These are phyloP conservation scores for Spea hammondii DNA, from an alignment of 2,797 vertebrate species.

Conservation along the genomic window DNA sequence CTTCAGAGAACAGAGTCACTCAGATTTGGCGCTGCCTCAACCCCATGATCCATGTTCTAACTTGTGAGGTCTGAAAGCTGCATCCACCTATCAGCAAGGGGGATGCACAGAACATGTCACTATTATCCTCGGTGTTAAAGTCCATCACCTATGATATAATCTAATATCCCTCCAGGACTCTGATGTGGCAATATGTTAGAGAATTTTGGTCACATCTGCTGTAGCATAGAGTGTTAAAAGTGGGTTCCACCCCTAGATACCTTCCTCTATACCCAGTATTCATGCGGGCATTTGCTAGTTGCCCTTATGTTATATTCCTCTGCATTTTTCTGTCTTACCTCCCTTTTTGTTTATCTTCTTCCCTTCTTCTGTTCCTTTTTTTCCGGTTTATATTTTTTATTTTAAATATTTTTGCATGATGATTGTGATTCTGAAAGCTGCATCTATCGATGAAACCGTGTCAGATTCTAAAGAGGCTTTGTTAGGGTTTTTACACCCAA, in stretches of 20 bases:
- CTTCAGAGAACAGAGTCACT: conserved; percentile 72
- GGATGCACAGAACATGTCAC: conserved; percentile 70
- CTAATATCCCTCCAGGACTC: conserved; percentile 81
- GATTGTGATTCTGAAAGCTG: conserved; percentile 99
- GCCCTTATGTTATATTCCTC: conserved; percentile 83
- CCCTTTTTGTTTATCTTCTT: not conserved
- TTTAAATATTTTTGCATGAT: conserved; percentile 87
- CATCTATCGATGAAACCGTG: conserved; percentile 99
- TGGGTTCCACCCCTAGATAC: conserved; percentile 73
- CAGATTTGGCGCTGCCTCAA: conserved; percentile 57
- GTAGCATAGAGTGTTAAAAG: conserved; percentile 87
- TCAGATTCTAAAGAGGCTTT: conserved; percentile 98
- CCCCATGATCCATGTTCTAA: conserved; percentile 62
- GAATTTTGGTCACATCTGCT: conserved; percentile 90
- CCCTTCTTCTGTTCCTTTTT: conserved; percentile 34
- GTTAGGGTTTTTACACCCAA: conserved; percentile 97
- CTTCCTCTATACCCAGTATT: conserved; percentile 76
- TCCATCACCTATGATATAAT: conserved; percentile 70
- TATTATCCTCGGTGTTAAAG: conserved; percentile 62
- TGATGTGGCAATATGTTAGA: conserved; percentile 88
- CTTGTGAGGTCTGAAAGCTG: conserved; percentile 68
- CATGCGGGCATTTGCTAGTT: conserved; percentile 84
- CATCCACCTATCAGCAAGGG: conserved; percentile 66
- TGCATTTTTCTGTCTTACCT: conserved; percentile 71
- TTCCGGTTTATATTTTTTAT: conserved; percentile 64